phyloP scores from a whole-genome alignment of 2,888 invertebrate species.

The Caenorhabditis becei region DNA sequence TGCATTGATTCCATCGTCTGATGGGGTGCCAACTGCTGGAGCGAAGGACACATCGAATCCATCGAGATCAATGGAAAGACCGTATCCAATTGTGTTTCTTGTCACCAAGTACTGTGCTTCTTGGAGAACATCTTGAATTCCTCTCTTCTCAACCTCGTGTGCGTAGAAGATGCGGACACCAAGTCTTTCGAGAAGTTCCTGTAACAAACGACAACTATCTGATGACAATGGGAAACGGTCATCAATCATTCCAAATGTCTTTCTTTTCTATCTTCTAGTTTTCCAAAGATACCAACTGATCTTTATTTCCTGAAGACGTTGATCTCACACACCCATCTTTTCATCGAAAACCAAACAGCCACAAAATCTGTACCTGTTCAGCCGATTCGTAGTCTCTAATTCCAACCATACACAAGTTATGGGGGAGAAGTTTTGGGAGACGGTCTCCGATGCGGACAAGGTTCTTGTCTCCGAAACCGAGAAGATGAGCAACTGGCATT shows the following conservation, averaged over 20 bases:
- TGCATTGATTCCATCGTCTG: slow-evolving; percentile 74
- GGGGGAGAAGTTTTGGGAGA: slow-evolving; percentile 72
- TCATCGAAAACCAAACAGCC: slow-evolving; percentile 10
- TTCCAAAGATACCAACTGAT: slow-evolving; percentile 22
- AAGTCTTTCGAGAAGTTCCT: slow-evolving; percentile 74
- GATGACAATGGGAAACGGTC: neutral
- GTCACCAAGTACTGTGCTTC: slow-evolving; percentile 74
- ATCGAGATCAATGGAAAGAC: slow-evolving; percentile 78
- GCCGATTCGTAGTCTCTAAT: slow-evolving; percentile 75
- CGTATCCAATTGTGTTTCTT: slow-evolving; percentile 74
- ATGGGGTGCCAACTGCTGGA: slow-evolving; percentile 77
- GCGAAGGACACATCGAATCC: slow-evolving; percentile 75
- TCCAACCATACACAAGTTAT: slow-evolving; percentile 76
- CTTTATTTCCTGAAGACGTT: neutral
- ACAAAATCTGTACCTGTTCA: slow-evolving; percentile 68
- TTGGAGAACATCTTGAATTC: slow-evolving; percentile 73
- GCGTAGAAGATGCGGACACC: slow-evolving; percentile 77
- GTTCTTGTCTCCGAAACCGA: slow-evolving; percentile 73
- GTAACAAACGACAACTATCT: slow-evolving; percentile 35
- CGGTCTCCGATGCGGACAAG: slow-evolving; percentile 67
- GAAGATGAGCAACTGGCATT: slow-evolving; percentile 78
- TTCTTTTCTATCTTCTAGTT: slow-evolving; percentile 13
- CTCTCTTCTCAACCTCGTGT: slow-evolving; percentile 73
- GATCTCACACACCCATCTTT: slow-evolving; percentile 6
- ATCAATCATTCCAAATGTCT: slow-evolving; percentile 38